Evolutionary conservation across 1,140 invertebrate genomes (phyloP).

Genomic region (Leguminivora glycinivorella): DNA sequence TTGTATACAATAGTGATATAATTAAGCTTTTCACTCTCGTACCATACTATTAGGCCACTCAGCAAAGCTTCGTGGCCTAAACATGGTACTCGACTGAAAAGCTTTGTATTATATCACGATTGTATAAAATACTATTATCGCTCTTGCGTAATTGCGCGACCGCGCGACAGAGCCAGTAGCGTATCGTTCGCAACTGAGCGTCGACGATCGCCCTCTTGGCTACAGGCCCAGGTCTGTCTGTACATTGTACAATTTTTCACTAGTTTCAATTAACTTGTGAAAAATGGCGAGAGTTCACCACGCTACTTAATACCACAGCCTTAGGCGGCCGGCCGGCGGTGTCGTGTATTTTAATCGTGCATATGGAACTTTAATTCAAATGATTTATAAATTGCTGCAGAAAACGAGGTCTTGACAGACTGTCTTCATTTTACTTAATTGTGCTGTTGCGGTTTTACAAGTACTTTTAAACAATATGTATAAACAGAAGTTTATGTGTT

Average conservation of each 20-base stretch:
- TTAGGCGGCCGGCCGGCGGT: constrained; percentile 29
- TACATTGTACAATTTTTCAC: constrained; percentile 30
- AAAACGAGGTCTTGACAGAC: constrained; percentile 24
- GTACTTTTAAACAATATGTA: not conserved
- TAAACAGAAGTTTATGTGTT: not conserved
- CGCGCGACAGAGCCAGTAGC: no score
- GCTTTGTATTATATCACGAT: no score
- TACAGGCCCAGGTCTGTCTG: no score
- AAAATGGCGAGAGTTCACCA: constrained; percentile 55
- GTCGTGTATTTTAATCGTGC: constrained; percentile 28
- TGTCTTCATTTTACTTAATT: constrained; percentile 2
- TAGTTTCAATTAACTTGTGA: constrained; percentile 39
- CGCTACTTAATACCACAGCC: constrained; percentile 44
- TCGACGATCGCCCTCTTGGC: no score
- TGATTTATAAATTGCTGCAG: constrained; percentile 10
- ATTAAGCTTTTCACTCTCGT: no score
- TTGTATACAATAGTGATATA: no score
- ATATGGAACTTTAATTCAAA: constrained; percentile 19
- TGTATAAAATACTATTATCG: no score
- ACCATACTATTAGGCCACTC: no score
- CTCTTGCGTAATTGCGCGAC: no score
- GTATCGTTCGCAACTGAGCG: no score
- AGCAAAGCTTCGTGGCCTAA: no score
- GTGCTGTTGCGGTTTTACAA: not conserved
- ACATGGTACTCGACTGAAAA: no score